phyloP scores from a whole-genome alignment of 2,888 invertebrate genomes.

The Andrena marginata region DNA sequence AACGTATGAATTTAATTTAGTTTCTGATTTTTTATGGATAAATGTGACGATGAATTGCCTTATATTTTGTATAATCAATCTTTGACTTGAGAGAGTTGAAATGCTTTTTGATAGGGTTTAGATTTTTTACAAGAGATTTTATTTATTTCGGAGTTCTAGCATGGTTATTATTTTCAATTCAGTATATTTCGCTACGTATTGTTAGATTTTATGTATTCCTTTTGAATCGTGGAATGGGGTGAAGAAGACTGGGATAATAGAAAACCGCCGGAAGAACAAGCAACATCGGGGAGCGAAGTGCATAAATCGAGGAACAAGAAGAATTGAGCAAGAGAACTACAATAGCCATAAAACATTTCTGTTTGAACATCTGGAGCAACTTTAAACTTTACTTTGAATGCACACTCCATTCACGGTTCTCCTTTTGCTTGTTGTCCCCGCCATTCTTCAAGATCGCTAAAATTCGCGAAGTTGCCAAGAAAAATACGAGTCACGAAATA shows the following conservation, averaged over 20 bases:
- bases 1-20: too few relatives aligned
- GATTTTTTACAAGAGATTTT: too few relatives aligned
- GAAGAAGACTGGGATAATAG: neutral
- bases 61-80: too few relatives aligned
- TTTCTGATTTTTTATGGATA: too few relatives aligned
- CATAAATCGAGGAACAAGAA: neutral
- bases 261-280: neutral
- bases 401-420: neutral
- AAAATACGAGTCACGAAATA: conserved; percentile 5
- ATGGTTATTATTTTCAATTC: neutral
- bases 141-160: neutral
- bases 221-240: neutral
- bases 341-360: conserved; percentile 21
- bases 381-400: conserved; percentile 25
- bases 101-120: too few relatives aligned
- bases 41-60: too few relatives aligned
- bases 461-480: conserved; percentile 14
- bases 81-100: too few relatives aligned
- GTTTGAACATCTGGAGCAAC: conserved; percentile 34
- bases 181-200: neutral
- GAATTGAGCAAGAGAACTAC: neutral
- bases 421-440: neutral
- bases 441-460: neutral
- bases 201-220: neutral
- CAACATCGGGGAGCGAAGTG: neutral